Evolutionary conservation across 2,113 vertebrate species (phyloP).

Genomic region (Aramus guarauna): DNA sequence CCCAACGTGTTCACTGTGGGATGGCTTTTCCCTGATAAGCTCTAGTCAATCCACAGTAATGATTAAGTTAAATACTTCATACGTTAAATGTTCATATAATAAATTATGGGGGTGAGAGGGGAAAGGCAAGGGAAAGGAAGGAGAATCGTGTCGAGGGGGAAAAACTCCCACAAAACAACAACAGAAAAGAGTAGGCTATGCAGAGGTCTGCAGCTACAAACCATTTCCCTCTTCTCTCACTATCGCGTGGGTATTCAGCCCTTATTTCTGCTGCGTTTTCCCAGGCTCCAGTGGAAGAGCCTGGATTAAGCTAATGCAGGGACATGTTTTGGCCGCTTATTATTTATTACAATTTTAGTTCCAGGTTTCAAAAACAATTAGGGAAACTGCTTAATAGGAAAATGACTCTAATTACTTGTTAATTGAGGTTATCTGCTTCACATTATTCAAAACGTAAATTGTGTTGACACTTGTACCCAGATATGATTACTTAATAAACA

Average conservation of each 20-base stretch:
- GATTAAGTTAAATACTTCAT: background rate
- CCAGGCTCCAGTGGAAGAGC: background rate
- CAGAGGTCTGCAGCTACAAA: background rate
- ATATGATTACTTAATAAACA: constrained; percentile 70
- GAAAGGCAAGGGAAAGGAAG: background rate
- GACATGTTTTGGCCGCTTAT: constrained; percentile 50
- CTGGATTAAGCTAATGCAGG: background rate
- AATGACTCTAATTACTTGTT: constrained; percentile 67
- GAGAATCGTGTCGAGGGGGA: background rate
- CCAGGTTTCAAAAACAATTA: constrained; percentile 73
- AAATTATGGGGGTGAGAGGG: background rate
- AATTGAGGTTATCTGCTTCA: constrained; percentile 69
- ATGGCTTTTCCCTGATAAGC: background rate
- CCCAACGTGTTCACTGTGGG: background rate
- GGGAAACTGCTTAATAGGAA: constrained; percentile 63
- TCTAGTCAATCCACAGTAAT: background rate
- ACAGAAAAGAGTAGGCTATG: background rate
- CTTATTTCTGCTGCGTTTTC: background rate
- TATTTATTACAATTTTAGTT: constrained; percentile 68
- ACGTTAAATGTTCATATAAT: background rate
- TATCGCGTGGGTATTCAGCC: no score
- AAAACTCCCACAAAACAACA: accelerated
- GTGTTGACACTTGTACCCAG: constrained; percentile 65
- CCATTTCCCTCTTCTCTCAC: background rate
- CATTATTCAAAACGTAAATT: constrained; percentile 68